phyloP scores from a whole-genome alignment of 2,888 invertebrate species.

The Quadroppia sp. region DNA sequence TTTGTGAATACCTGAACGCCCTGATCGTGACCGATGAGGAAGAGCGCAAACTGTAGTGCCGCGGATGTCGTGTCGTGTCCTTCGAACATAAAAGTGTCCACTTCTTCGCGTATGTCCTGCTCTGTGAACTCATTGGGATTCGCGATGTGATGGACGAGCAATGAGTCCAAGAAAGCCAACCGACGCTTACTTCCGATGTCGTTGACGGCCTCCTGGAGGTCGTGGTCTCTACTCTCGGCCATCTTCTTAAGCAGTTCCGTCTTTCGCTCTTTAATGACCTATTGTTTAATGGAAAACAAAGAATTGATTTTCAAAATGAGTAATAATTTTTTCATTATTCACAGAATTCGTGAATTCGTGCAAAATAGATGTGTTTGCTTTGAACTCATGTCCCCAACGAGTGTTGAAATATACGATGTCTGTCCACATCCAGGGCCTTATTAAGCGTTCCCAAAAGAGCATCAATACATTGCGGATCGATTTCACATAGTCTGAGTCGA shows the following conservation, averaged over 20 bases:
- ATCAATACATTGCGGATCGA: slow-evolving; percentile 50
- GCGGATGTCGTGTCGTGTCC: slow-evolving; percentile 32
- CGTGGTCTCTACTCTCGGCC: background rate
- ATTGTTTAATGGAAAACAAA: background rate
- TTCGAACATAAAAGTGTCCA: no score
- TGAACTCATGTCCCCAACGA: background rate
- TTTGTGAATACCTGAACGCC: slow-evolving; percentile 17
- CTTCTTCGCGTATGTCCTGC: slow-evolving; percentile 56
- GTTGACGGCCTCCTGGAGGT: background rate
- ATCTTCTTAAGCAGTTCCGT: slow-evolving; percentile 12
- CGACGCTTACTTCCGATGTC: slow-evolving; percentile 41
- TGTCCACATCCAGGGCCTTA: slow-evolving; percentile 11
- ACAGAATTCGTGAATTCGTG: slow-evolving; percentile 33
- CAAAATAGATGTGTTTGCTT: background rate
- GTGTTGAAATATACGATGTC: background rate
- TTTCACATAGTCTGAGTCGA: slow-evolving; percentile 39
- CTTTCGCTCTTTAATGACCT: slow-evolving; percentile 31
- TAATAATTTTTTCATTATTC: background rate
- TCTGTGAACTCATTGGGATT: slow-evolving; percentile 50
- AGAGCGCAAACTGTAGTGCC: background rate
- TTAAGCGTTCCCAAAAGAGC: no score
- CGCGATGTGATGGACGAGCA: slow-evolving; percentile 52
- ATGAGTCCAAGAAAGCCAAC: slow-evolving; percentile 56
- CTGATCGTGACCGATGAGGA: slow-evolving; percentile 8
- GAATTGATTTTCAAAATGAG: background rate